phyloP scores from a whole-genome alignment of 2,113 vertebrate species.

The Thalassarche chlororhynchos region DNA sequence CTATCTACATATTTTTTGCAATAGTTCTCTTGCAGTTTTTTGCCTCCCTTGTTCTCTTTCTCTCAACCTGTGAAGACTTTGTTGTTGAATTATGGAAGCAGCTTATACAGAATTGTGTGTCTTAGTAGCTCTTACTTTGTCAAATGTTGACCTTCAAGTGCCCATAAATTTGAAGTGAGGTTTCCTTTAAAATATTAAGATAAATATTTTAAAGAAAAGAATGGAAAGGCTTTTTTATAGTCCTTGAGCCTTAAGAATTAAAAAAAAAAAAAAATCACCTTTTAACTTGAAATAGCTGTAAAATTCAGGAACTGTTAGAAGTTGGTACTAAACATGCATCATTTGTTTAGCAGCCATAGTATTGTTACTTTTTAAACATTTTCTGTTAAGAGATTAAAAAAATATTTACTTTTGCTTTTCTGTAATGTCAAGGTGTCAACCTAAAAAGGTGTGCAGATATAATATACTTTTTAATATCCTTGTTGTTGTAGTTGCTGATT shows the following conservation, averaged over 20 bases:
- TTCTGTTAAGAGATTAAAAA: background rate
- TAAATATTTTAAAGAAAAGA: background rate
- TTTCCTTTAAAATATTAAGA: background rate
- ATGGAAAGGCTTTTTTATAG: background rate
- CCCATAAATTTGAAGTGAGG: background rate
- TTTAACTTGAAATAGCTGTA: background rate
- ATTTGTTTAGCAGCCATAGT: background rate
- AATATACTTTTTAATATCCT: background rate
- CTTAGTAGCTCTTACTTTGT: background rate
- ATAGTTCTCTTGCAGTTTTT: background rate
- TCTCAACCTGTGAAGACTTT: background rate
- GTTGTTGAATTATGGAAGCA: background rate
- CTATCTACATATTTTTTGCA: background rate
- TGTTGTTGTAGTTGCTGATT: background rate
- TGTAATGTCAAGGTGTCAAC: background rate
- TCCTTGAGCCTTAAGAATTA: background rate
- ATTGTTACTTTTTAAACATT: background rate
- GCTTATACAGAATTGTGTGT: background rate
- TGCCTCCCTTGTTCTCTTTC: background rate
- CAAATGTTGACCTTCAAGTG: background rate
- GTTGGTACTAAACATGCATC: background rate
- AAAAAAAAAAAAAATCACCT: background rate
- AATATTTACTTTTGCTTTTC: background rate
- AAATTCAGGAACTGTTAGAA: background rate
- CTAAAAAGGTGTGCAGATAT: background rate